Conservation (phyloP, 2,888 invertebrate species). For the Callinectes sapidus region DNA sequence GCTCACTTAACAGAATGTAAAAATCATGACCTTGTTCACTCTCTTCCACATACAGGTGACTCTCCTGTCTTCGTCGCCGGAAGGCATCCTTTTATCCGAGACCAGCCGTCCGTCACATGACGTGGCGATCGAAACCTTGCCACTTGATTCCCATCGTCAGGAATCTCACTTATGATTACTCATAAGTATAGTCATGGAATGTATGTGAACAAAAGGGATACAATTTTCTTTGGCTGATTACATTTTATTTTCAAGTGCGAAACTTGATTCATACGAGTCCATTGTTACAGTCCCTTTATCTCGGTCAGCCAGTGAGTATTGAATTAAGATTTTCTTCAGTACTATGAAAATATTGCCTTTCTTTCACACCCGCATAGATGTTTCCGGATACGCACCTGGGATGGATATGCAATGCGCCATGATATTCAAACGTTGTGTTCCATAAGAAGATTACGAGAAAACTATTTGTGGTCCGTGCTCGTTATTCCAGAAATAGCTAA, state of each 20-base stretch:
- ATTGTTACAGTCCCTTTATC: too few relatives aligned
- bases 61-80: neutral
- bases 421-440: neutral
- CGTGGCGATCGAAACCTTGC: neutral
- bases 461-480: neutral
- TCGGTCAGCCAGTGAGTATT: too few relatives aligned
- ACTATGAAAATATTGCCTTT: too few relatives aligned
- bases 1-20: neutral
- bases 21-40: too few relatives aligned
- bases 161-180: neutral
- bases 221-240: too few relatives aligned
- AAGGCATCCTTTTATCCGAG: neutral
- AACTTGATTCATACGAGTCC: neutral
- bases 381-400: too few relatives aligned
- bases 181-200: neutral
- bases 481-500: neutral
- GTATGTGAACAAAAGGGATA: neutral
- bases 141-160: too few relatives aligned
- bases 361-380: too few relatives aligned
- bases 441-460: neutral
- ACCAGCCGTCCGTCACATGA: neutral
- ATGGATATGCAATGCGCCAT: neutral
- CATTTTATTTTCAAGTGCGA: neutral
- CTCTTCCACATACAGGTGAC: neutral
- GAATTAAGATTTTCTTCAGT: too few relatives aligned